Base-by-base conservation (phyloP, 2,888 invertebrate species). In the Kuschelorhynchus macadamiae region DNA sequence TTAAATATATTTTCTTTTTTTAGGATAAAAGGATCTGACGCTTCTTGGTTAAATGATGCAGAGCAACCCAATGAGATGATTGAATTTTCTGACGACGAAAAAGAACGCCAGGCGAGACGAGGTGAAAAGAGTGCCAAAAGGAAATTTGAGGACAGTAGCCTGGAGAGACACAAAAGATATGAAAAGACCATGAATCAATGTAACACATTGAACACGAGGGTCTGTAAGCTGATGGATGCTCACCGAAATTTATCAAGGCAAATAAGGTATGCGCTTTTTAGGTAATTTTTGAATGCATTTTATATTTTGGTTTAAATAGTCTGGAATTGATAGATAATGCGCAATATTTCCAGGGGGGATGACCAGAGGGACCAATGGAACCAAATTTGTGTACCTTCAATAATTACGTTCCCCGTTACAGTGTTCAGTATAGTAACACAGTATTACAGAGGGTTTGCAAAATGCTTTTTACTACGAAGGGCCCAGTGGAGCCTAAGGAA, bases 11-110 rank as follows among this genome's bases (percentile, higher is more conserved):
- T n/a, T n/a, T n/a, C n/a, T n/a, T 14, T 16, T 53, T 18, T 11
- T 42, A 71, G 71, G 42, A 62, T 71, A n/a, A 71, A 61, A 41
- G 68, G 68, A 16, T 49, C 65, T 2, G 71, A 71, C 52, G 71
- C 71, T 9, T 71, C 71, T 3, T 68, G 68, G 68, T 18, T 53
- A 2, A 47, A 65, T 17, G 71, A 71, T 46, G 14, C 55, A 14
- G 71, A 71, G 21, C 30, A 32, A 30, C 71, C 71, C 2, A 11
- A 9, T 2, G 70, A 70, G 8, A 7, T 67, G 16, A 57, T 21
- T 14, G 67, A 68, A 20, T 68, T 56, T 49, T 71, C 71, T 2
- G 71, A 71, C 46, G 71, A 71, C 33, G 71, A 71, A 32, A 17
- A 61, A 42, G 71, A 71, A 46, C 56, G 55, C 8, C 33, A 62